Evolutionary conservation across 1,140 invertebrate genomes (phyloP).

Genomic region (Steinernema feltiae): DNA sequence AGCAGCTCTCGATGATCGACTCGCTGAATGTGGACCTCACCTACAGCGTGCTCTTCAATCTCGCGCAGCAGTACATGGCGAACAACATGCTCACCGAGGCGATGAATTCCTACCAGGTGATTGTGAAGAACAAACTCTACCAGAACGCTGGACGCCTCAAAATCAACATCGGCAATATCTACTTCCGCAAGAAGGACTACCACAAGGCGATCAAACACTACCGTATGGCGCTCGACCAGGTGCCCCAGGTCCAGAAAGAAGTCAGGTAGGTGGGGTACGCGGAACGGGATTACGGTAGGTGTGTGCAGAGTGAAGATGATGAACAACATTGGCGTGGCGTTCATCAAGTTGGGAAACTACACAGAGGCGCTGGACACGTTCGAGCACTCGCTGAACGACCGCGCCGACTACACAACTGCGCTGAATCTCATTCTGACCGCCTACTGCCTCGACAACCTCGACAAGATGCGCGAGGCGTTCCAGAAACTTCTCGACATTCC

Average conservation of each 20-base stretch:
- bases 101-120: constrained; percentile 74
- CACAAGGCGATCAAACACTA: constrained; percentile 95
- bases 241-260: constrained; percentile 82
- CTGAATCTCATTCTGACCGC: constrained; percentile 87
- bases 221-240: constrained; percentile 89
- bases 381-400: constrained; percentile 94
- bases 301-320: constrained; percentile 80
- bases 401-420: constrained; percentile 77
- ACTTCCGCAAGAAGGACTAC: constrained; percentile 86
- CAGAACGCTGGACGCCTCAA: constrained; percentile 71
- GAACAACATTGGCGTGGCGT: constrained; percentile 92
- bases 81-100: constrained; percentile 93
- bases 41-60: constrained; percentile 69
- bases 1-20: constrained; percentile 78
- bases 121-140: constrained; percentile 61
- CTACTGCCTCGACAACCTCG: constrained; percentile 81
- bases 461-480: constrained; percentile 88
- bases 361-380: constrained; percentile 89
- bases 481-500: constrained; percentile 80
- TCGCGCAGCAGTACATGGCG: constrained; percentile 69
- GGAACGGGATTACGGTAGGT: constrained; percentile 21
- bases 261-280: constrained; percentile 65
- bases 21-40: constrained; percentile 85
- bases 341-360: constrained; percentile 90
- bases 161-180: constrained; percentile 97